phyloP scores from a whole-genome alignment of 2,888 invertebrate species.

The Hymenopus coronatus region DNA sequence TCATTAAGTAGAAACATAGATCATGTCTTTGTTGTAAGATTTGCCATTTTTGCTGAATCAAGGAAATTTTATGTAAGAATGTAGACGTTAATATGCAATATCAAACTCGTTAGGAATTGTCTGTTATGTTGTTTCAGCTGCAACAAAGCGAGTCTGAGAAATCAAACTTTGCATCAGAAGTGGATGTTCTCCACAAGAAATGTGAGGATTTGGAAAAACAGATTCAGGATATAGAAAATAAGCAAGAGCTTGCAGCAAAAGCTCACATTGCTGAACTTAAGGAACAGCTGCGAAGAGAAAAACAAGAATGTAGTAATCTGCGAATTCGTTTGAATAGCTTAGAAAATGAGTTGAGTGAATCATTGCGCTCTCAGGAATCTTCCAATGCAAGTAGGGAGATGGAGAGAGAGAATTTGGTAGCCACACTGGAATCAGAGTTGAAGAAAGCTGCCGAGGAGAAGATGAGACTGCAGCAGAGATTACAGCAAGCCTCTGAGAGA shows the following conservation, averaged over 20 bases:
- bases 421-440: slow-evolving; percentile 41
- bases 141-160: not conserved
- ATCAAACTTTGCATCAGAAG: not conserved
- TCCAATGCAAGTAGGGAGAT: not conserved
- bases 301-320: slow-evolving; percentile 24
- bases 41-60: too few relatives aligned
- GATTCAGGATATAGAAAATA: not conserved
- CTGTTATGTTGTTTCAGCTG: not conserved
- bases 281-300: slow-evolving; percentile 32
- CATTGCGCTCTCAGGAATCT: slow-evolving; percentile 37
- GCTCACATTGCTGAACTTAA: slow-evolving; percentile 23
- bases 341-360: slow-evolving; percentile 34
- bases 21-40: too few relatives aligned
- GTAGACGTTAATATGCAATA: too few relatives aligned
- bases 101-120: too few relatives aligned
- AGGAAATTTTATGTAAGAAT: too few relatives aligned
- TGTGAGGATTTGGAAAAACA: not conserved
- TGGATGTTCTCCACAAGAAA: not conserved
- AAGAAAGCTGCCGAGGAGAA: slow-evolving; percentile 44
- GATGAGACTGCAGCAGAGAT: slow-evolving; percentile 44
- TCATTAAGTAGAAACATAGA: too few relatives aligned
- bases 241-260: slow-evolving; percentile 10
- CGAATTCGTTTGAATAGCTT: slow-evolving; percentile 22
- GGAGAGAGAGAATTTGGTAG: slow-evolving; percentile 43
- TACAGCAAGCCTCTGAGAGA: slow-evolving; percentile 45